Evolutionary conservation across 2,888 invertebrate species (phyloP).

Genomic region (Osedax fenrisi): DNA sequence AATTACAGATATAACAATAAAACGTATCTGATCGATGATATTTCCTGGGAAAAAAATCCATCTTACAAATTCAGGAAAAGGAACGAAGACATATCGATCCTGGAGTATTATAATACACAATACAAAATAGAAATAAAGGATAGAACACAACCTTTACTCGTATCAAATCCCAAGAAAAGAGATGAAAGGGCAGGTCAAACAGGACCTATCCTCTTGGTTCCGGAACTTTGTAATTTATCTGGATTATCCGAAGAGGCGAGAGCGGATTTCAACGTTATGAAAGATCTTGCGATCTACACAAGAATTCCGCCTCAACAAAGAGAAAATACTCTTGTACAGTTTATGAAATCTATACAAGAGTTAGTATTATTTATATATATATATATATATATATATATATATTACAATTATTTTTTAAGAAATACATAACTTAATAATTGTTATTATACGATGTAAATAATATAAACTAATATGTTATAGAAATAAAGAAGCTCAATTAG

Average conservation of each 20-base stretch:
- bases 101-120: slow-evolving; percentile 64
- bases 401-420: no score
- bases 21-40: slow-evolving; percentile 72
- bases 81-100: slow-evolving; percentile 54
- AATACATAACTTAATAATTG: neutral
- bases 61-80: slow-evolving; percentile 57
- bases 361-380: no score
- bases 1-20: slow-evolving; percentile 73
- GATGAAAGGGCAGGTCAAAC: slow-evolving; percentile 61
- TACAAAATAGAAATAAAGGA: neutral
- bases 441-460: neutral
- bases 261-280: slow-evolving; percentile 59
- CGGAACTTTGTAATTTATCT: slow-evolving; percentile 72
- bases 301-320: slow-evolving; percentile 59
- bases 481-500: neutral
- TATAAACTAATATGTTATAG: neutral
- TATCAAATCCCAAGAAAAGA: slow-evolving; percentile 57
- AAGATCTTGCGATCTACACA: slow-evolving; percentile 62
- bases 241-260: slow-evolving; percentile 52
- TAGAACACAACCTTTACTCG: slow-evolving; percentile 58
- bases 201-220: slow-evolving; percentile 64
- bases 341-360: neutral
- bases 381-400: no score
- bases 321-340: slow-evolving; percentile 49
- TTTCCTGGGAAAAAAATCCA: slow-evolving; percentile 66